Evolutionary conservation across 53 echinoderm and acorn worm genomes (phyloP).

Genomic region (Holothuria scabra): DNA sequence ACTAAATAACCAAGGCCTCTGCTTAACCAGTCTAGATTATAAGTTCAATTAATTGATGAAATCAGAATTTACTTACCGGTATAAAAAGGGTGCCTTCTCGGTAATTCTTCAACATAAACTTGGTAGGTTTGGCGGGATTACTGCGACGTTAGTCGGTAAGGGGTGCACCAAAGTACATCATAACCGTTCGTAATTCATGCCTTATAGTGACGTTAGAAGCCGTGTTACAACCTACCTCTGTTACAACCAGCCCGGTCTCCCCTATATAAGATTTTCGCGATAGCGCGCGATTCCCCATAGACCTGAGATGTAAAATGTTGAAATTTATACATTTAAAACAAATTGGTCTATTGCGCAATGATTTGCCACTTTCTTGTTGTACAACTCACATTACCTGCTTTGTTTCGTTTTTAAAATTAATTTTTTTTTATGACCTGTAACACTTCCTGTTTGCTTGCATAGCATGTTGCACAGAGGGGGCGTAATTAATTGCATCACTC

Average conservation of each 20-base stretch:
- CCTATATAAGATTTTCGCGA: no score
- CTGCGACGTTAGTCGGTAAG: not conserved
- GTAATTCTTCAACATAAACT: constrained; percentile 15
- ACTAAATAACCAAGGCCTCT: not conserved
- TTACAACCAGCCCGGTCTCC: constrained; percentile 28
- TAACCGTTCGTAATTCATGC: not conserved
- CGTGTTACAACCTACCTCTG: constrained; percentile 37
- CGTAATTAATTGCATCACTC: no score
- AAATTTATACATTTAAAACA: no score
- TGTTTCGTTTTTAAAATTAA: no score
- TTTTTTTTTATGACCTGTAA: no score
- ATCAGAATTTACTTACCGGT: constrained; percentile 34
- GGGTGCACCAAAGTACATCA: constrained; percentile 36
- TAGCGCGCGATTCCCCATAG: no score
- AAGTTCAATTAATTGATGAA: constrained; percentile 12
- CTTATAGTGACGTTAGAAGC: constrained; percentile 29
- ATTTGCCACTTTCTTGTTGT: no score
- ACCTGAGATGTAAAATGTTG: no score
- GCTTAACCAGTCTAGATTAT: not conserved
- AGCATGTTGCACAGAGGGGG: no score
- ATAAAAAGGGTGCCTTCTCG: constrained; percentile 6
- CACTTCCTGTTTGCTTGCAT: no score
- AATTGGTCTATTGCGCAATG: no score
- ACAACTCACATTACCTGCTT: no score
- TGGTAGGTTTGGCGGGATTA: not conserved